Evolutionary conservation across 2,888 invertebrate species (phyloP).

Genomic region (Parnassius smintheus): DNA sequence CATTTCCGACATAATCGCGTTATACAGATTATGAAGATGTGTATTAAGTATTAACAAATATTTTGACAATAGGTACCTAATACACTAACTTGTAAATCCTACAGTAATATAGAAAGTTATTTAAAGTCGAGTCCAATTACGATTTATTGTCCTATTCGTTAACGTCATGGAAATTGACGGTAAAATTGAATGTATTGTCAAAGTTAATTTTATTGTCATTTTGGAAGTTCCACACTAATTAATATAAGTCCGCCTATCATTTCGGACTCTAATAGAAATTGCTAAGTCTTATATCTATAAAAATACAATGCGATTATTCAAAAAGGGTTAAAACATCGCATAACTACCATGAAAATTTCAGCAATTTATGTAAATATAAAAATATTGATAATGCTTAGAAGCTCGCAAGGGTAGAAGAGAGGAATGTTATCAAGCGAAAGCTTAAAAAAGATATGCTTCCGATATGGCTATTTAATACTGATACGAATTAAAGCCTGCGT

Average conservation of each 20-base stretch:
- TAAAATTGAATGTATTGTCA: constrained; percentile 50
- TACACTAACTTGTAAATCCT: constrained; percentile 60
- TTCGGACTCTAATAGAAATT: constrained; percentile 38
- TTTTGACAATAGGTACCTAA: constrained; percentile 30
- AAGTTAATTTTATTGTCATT: constrained; percentile 62
- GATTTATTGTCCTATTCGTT: constrained; percentile 55
- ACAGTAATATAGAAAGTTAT: constrained; percentile 27
- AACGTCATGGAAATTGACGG: constrained; percentile 67
- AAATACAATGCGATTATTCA: constrained; percentile 67
- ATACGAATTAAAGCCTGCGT: constrained; percentile 56
- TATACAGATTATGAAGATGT: constrained; percentile 8
- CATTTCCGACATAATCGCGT: neutral
- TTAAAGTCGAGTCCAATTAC: constrained; percentile 33
- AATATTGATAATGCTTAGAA: constrained; percentile 59
- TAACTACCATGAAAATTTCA: constrained; percentile 61
- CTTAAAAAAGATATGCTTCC: constrained; percentile 68
- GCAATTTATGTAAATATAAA: constrained; percentile 57
- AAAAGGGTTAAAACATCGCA: constrained; percentile 58
- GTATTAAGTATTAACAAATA: constrained; percentile 39
- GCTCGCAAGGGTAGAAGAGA: constrained; percentile 49
- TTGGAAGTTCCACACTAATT: constrained; percentile 42
- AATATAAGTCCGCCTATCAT: constrained; percentile 33
- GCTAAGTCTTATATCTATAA: constrained; percentile 65
- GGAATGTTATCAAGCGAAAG: constrained; percentile 55
- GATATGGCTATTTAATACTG: constrained; percentile 66